Evolutionary conservation across 2,888 invertebrate genomes (phyloP).

Genomic region (Polymixis lichenea): DNA sequence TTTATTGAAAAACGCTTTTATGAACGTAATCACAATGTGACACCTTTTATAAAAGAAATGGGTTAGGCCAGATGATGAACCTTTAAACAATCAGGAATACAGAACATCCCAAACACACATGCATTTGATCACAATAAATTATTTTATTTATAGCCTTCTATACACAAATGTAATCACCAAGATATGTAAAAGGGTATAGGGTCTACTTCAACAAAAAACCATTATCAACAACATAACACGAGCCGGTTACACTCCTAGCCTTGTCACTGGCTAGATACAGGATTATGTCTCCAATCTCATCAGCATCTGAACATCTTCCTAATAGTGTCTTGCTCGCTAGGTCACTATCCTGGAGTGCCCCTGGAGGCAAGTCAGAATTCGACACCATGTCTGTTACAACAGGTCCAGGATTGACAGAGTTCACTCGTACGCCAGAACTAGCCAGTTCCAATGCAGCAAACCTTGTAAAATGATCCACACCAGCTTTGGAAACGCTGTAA

Average conservation of each 20-base stretch:
- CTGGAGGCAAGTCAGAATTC: background rate
- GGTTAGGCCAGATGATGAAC: background rate
- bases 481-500: slow-evolving; percentile 71
- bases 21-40: background rate
- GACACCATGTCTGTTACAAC: too few species aligned
- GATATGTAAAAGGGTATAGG: too few species aligned
- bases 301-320: slow-evolving; percentile 28
- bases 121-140: background rate
- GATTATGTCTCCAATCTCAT: slow-evolving; percentile 59
- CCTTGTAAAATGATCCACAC: slow-evolving; percentile 71
- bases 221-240: slow-evolving; percentile 32
- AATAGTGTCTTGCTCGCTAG: background rate
- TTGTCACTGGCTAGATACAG: slow-evolving; percentile 61
- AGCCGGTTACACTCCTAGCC: slow-evolving; percentile 30
- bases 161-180: background rate
- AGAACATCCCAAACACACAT: background rate
- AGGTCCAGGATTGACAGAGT: slow-evolving; percentile 80
- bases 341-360: too few species aligned
- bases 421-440: too few species aligned
- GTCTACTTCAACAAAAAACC: slow-evolving; percentile 15
- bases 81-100: background rate
- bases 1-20: too few species aligned
- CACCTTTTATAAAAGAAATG: background rate
- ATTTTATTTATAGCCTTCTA: background rate
- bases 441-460: slow-evolving; percentile 61